phyloP scores from a whole-genome alignment of 2,888 invertebrate genomes.

The Eilema sororculum region DNA sequence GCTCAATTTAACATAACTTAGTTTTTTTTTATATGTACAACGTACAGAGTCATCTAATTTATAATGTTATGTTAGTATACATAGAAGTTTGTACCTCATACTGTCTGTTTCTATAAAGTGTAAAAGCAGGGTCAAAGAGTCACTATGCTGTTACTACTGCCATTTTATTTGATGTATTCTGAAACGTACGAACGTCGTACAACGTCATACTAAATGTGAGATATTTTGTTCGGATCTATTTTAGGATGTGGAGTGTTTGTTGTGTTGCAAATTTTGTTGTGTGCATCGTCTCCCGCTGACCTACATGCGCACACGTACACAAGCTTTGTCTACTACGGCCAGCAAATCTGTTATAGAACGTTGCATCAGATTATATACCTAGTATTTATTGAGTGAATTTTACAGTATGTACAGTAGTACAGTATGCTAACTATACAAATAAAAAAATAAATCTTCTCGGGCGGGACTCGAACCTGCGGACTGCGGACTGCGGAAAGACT shows the following conservation, averaged over 20 bases:
- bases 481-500: no score
- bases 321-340: constrained; percentile 41
- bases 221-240: constrained; percentile 49
- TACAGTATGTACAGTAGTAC: no score
- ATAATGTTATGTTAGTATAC: no score
- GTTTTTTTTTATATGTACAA: no score
- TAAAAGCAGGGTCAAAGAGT: no score
- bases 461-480: no score
- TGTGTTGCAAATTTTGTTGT: constrained; percentile 52
- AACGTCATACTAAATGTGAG: neutral
- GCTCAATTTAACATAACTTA: no score
- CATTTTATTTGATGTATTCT: neutral
- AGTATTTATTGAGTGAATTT: no score
- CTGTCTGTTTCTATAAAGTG: neutral
- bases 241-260: constrained; percentile 46
- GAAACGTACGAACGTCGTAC: neutral
- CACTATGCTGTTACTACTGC: neutral
- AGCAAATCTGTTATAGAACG: constrained; percentile 14
- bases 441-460: no score
- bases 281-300: constrained; percentile 53
- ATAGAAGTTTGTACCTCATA: no score
- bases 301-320: constrained; percentile 46
- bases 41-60: no score
- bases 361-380: neutral
- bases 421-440: no score